Conservation (phyloP, 2,888 invertebrate genomes). For the Acanthococcus lagerstroemiae region DNA sequence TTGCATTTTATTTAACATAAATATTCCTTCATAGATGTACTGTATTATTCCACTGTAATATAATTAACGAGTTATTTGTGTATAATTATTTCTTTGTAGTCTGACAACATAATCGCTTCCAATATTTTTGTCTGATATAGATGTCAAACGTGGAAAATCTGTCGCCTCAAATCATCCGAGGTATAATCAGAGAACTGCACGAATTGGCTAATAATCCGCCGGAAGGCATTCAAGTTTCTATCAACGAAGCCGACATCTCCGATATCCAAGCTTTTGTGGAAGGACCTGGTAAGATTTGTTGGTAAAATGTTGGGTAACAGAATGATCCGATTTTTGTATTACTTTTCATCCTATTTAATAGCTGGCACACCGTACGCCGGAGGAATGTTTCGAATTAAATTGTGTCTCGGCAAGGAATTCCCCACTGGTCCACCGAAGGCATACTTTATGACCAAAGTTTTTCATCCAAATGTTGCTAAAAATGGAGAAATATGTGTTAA, state of each 20-base stretch:
- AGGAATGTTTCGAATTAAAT: conserved; percentile 79
- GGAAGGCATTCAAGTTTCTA: conserved; percentile 79
- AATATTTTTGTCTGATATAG: conserved; percentile 41
- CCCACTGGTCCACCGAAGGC: conserved; percentile 87
- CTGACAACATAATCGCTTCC: too few species aligned
- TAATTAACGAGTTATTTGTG: too few species aligned
- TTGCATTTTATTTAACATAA: too few species aligned
- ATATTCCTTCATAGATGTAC: too few species aligned
- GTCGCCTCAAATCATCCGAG: conserved; percentile 81
- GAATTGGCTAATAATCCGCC: conserved; percentile 71
- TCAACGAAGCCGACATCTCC: conserved; percentile 87
- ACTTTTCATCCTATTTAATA: conserved; percentile 39
- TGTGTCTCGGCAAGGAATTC: conserved; percentile 84
- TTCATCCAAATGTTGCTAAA: conserved; percentile 87
- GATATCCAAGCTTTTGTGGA: conserved; percentile 87
- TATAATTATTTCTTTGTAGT: too few species aligned
- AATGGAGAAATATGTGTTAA: conserved; percentile 96
- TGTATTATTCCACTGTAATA: too few species aligned
- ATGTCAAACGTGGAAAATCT: conserved; percentile 91
- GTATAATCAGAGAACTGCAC: conserved; percentile 79
- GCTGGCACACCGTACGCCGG: conserved; percentile 86
- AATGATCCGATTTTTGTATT: background rate
- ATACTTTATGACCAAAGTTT: conserved; percentile 86
- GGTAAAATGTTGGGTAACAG: background rate
- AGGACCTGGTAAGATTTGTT: conserved; percentile 79